Conservation (phyloP, 2,113 vertebrate species). For the Neolamprologus toae region DNA sequence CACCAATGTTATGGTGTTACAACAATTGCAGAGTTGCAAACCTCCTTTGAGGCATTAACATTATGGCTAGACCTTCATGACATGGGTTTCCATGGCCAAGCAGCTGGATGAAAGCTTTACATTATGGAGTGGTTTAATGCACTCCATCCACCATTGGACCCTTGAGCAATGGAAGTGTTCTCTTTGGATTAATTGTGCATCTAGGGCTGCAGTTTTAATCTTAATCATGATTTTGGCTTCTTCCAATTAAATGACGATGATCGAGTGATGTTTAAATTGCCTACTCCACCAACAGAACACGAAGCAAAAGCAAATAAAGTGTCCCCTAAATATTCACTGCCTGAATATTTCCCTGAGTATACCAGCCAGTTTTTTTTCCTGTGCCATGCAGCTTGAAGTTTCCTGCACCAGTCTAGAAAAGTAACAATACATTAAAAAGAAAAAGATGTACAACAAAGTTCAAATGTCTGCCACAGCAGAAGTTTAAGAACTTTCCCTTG, state of each 20-base stretch:
- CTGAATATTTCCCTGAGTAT: background rate
- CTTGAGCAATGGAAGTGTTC: background rate
- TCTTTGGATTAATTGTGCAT: background rate
- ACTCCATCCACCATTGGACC: background rate
- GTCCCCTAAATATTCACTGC: background rate
- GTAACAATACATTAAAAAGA: background rate
- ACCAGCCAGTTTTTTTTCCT: background rate
- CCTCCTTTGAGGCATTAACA: background rate
- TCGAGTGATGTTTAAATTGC: background rate
- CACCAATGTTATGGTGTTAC: background rate
- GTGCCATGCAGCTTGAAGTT: background rate
- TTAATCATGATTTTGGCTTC: background rate
- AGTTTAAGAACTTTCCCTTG: background rate
- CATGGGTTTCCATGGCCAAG: background rate
- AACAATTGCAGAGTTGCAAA: background rate
- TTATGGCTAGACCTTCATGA: background rate
- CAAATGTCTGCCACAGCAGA: background rate
- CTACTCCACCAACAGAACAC: background rate
- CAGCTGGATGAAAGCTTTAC: background rate
- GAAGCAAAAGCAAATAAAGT: background rate
- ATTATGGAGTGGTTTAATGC: background rate
- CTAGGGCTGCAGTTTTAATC: background rate
- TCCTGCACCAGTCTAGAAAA: background rate
- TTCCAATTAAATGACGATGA: background rate
- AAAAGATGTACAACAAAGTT: background rate